Conservation (phyloP, 2,113 vertebrate genomes). For the Prietella phreatophila region DNA sequence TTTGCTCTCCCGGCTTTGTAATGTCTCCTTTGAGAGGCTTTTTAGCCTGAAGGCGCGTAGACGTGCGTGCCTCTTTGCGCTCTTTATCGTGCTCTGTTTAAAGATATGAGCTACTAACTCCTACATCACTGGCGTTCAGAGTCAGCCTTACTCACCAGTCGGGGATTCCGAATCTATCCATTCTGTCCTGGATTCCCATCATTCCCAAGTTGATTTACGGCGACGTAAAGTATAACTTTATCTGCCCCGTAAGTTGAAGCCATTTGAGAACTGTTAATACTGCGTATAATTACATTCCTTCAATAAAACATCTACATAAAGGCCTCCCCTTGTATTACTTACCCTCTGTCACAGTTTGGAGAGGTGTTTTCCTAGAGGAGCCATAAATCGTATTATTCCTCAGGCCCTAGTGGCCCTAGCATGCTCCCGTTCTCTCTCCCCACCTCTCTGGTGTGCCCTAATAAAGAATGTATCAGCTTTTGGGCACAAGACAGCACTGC, state of each 20-base stretch:
- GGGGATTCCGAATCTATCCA: neutral
- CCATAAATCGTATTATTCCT: slow-evolving; percentile 68
- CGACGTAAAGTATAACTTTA: neutral
- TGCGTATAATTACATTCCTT: neutral
- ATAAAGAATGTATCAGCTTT: slow-evolving; percentile 58
- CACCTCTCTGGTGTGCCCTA: slow-evolving; percentile 38
- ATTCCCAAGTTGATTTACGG: neutral
- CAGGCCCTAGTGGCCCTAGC: slow-evolving; percentile 33
- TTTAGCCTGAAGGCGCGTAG: slow-evolving; percentile 4
- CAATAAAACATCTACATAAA: slow-evolving; percentile 50
- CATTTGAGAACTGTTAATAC: neutral
- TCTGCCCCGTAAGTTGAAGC: neutral
- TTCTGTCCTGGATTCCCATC: neutral
- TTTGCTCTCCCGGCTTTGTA: slow-evolving; percentile 2
- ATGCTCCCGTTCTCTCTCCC: neutral
- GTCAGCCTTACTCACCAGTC: neutral
- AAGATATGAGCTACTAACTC: neutral
- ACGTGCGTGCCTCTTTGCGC: slow-evolving; percentile 16
- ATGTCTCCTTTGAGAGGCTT: neutral
- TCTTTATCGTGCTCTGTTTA: neutral
- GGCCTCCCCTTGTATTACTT: slow-evolving; percentile 54
- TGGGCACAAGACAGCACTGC: slow-evolving; percentile 58
- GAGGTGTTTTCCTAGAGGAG: slow-evolving; percentile 61
- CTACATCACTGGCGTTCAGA: neutral
- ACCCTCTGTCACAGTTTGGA: slow-evolving; percentile 56